Percentiles rank a stretch among this genome's conserved stretches.
phyloP scores from a whole-genome alignment of 2,888 invertebrate genomes.

The Chrysomela aeneicollis region DNA sequence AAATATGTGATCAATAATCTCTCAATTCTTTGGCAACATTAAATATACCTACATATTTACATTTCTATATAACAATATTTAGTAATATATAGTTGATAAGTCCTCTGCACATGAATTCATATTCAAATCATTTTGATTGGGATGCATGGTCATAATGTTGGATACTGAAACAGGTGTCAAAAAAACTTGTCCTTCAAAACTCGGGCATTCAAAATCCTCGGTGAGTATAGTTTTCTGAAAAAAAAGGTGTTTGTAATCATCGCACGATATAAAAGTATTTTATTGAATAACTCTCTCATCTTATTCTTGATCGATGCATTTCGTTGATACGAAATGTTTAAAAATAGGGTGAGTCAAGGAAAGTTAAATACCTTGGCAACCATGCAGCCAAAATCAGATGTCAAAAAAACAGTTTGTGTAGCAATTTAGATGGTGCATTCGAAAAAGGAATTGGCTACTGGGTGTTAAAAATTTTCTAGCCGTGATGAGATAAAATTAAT shows the following conservation, averaged over 20 bases:
- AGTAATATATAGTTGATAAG: conserved; percentile 23
- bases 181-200: conserved; percentile 43
- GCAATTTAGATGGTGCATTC: too few species aligned
- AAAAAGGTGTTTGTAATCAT: conserved; percentile 12
- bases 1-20: not conserved
- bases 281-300: not conserved
- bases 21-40: not conserved
- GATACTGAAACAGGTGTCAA: conserved; percentile 33
- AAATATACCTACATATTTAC: not conserved
- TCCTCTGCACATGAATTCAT: conserved; percentile 18
- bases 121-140: conserved; percentile 25
- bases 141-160: conserved; percentile 24
- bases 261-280: not conserved
- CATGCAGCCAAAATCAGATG: too few species aligned
- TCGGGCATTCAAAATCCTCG: conserved; percentile 43
- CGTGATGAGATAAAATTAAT: too few species aligned
- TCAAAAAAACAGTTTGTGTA: too few species aligned
- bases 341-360: too few species aligned
- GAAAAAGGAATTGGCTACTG: too few species aligned
- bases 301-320: too few species aligned
- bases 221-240: conserved; percentile 39
- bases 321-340: too few species aligned
- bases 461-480: too few species aligned
- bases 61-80: not conserved
- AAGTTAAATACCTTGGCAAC: too few species aligned